Percentiles rank a stretch among this genome's conserved stretches.
Evolutionary conservation across 2,113 vertebrate genomes (phyloP).

Genomic region (Otus sunia): DNA sequence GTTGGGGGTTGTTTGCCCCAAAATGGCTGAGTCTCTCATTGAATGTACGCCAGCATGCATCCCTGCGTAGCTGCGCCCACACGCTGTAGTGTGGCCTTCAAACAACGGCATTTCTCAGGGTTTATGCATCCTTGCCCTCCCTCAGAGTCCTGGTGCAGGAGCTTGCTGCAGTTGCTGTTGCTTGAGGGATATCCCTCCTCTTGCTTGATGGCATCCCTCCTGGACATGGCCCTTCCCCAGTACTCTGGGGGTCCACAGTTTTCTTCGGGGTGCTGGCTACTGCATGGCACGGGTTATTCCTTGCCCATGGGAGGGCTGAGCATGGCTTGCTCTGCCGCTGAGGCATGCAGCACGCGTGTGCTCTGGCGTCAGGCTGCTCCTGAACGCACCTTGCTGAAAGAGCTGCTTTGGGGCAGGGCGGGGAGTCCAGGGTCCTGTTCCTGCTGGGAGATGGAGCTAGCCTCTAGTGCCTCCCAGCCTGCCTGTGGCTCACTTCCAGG

Average conservation of each 20-base stretch:
- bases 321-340: background rate
- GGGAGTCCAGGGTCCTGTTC: background rate
- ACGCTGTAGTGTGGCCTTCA: background rate
- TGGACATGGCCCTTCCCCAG: background rate
- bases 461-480: background rate
- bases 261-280: background rate
- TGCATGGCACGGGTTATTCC: background rate
- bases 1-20: background rate
- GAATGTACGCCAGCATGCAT: background rate
- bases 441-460: background rate
- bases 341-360: accelerated
- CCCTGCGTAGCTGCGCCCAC: background rate
- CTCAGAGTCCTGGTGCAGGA: background rate
- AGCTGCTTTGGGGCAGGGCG: background rate
- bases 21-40: background rate
- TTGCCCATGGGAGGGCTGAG: background rate
- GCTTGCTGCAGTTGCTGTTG: background rate
- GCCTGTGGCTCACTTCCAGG: background rate
- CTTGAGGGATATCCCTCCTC: background rate
- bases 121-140: background rate
- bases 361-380: background rate
- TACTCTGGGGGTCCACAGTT: background rate
- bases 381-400: background rate
- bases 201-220: background rate
- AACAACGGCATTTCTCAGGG: background rate